phyloP scores from a whole-genome alignment of 1,140 invertebrate species.

The Ceratina australensis region DNA sequence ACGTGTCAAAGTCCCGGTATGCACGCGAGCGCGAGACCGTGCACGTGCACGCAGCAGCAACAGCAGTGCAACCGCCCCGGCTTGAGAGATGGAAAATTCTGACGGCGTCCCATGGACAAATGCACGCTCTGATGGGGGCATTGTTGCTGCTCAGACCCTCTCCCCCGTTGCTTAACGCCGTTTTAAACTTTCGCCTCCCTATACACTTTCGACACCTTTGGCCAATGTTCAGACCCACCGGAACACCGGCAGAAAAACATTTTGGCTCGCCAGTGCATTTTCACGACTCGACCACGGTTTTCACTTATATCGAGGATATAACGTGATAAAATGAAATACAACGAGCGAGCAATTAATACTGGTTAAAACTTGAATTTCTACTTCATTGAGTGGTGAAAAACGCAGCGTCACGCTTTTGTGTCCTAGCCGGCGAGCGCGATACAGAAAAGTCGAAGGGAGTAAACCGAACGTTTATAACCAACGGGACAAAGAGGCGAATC shows the following conservation, averaged over 20 bases:
- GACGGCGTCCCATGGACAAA: constrained; percentile 32
- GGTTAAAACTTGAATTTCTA: too few species aligned
- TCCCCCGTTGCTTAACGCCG: constrained; percentile 18
- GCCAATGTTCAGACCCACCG: too few species aligned
- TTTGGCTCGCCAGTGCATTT: too few species aligned
- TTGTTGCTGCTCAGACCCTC: constrained; percentile 12
- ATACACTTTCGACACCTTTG: too few species aligned
- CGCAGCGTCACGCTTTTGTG: constrained; percentile 15
- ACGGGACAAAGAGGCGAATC: constrained; percentile 27
- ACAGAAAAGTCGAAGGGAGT: constrained; percentile 21
- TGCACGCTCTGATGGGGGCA: constrained; percentile 36
- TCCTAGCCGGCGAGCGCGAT: not conserved
- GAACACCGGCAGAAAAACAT: too few species aligned
- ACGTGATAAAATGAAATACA: too few species aligned
- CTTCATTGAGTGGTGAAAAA: not conserved
- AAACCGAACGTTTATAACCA: constrained; percentile 19
- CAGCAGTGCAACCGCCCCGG: too few species aligned
- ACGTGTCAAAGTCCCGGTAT: constrained; percentile 61
- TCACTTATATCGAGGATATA: too few species aligned
- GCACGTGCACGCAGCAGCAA: constrained; percentile 40
- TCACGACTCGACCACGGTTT: too few species aligned
- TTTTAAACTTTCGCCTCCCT: constrained; percentile 1
- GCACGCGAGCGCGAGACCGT: constrained; percentile 45
- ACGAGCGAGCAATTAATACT: too few species aligned
- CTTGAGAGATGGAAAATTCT: constrained; percentile 39